Evolutionary conservation across 2,113 vertebrate genomes (phyloP).

Genomic region (Nothocercus nigrocapillus): DNA sequence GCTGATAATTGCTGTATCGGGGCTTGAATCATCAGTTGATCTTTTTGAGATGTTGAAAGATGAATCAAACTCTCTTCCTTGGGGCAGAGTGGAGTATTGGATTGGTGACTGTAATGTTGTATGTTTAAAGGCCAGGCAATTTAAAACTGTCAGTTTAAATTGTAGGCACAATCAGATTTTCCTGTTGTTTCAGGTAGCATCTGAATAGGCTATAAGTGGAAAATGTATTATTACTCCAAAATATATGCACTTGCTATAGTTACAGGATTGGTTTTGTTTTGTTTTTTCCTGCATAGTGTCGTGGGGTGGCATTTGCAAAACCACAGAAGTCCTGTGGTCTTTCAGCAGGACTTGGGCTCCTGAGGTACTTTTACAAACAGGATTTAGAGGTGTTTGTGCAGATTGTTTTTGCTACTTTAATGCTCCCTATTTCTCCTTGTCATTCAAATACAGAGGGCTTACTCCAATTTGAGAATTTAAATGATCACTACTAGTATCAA

Average conservation of each 20-base stretch:
- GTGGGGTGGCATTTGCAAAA: neutral
- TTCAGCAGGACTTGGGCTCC: neutral
- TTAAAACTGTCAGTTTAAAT: neutral
- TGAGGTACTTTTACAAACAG: neutral
- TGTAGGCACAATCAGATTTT: neutral
- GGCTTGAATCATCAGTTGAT: neutral
- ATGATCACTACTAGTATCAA: neutral
- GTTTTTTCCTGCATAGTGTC: neutral
- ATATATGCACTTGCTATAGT: neutral
- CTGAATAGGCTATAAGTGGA: neutral
- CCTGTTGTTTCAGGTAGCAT: neutral
- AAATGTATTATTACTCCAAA: neutral
- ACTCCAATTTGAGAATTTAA: neutral
- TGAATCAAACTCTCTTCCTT: neutral
- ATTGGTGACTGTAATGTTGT: neutral
- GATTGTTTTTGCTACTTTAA: neutral
- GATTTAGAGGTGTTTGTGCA: neutral
- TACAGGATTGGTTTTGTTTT: neutral
- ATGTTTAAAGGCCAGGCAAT: neutral
- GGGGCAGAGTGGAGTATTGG: neutral
- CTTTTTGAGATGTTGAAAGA: neutral
- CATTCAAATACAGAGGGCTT: neutral
- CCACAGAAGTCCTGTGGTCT: neutral
- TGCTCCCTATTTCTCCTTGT: accelerated
- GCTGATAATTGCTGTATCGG: neutral